phyloP scores from a whole-genome alignment of 1,140 invertebrate species.

The Trachelipus rathkii region DNA sequence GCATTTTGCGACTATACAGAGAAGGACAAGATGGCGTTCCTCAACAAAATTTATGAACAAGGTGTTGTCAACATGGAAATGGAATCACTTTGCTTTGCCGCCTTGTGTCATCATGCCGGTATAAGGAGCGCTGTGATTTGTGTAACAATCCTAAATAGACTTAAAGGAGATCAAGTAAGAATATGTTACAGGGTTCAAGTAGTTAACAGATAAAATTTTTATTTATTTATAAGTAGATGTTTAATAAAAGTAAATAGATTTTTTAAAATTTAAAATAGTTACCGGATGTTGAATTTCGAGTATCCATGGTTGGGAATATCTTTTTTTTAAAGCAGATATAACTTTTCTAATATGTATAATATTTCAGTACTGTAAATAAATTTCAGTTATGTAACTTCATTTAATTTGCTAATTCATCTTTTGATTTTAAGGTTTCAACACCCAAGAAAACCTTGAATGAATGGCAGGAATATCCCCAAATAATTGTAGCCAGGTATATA shows the following conservation, averaged over 20 bases:
- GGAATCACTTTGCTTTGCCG: conserved; percentile 88
- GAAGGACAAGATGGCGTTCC: conserved; percentile 82
- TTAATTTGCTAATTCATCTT: too few species aligned
- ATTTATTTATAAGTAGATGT: background rate
- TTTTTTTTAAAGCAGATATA: too few species aligned
- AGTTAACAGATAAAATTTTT: background rate
- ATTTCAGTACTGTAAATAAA: too few species aligned
- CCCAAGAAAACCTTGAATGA: conserved; percentile 85
- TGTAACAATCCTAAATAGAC: conserved; percentile 85
- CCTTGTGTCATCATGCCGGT: conserved; percentile 88
- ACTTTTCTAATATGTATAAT: too few species aligned
- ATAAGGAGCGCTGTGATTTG: conserved; percentile 89
- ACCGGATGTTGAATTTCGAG: background rate
- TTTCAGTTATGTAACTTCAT: too few species aligned
- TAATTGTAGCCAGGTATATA: conserved; percentile 81
- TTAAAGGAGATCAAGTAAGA: conserved; percentile 87
- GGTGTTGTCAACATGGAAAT: conserved; percentile 97
- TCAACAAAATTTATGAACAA: conserved; percentile 67
- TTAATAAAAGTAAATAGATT: too few species aligned
- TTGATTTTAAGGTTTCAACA: conserved; percentile 65
- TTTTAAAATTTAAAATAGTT: too few species aligned
- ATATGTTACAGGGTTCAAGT: too few species aligned
- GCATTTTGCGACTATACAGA: conserved; percentile 93
- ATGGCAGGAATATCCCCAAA: conserved; percentile 88
- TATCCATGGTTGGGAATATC: background rate